phyloP scores from a whole-genome alignment of 2,888 invertebrate genomes.

The Hemistola chrysoprasaria region DNA sequence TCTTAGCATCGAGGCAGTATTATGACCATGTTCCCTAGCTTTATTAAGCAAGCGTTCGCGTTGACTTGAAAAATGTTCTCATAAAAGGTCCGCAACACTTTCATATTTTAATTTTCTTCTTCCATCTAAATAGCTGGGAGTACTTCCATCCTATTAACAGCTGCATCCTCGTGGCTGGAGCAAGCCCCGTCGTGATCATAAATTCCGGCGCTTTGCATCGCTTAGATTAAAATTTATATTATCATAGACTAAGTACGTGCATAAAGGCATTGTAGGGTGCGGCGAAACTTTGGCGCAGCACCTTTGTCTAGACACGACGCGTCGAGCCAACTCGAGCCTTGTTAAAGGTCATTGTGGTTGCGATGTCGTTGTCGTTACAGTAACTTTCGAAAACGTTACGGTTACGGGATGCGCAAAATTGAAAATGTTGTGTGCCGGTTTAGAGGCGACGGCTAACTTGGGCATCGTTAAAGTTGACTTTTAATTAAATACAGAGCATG shows the following conservation, averaged over 20 bases:
- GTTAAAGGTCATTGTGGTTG: constrained; percentile 24
- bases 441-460: constrained; percentile 4
- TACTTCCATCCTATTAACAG: constrained; percentile 9
- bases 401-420: constrained; percentile 13
- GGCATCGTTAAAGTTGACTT: constrained; percentile 1
- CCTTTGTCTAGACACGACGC: constrained; percentile 26
- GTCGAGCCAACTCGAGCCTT: constrained; percentile 2
- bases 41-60: too few species aligned
- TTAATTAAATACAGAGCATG: constrained; percentile 2
- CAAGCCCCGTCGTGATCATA: constrained; percentile 6
- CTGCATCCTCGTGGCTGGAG: constrained; percentile 12
- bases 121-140: constrained; percentile 7
- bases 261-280: constrained; percentile 23
- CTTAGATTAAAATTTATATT: constrained; percentile 21
- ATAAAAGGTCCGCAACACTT: not conserved
- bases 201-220: constrained; percentile 15
- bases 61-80: too few species aligned
- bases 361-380: constrained; percentile 15
- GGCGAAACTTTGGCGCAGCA: constrained; percentile 22
- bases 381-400: constrained; percentile 14
- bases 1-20: too few species aligned
- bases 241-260: constrained; percentile 19
- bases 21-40: too few species aligned
- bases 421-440: not conserved
- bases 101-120: constrained; percentile 1